Evolutionary conservation across 2,797 vertebrate genomes (phyloP).

Genomic region (Carcharodon carcharias): DNA sequence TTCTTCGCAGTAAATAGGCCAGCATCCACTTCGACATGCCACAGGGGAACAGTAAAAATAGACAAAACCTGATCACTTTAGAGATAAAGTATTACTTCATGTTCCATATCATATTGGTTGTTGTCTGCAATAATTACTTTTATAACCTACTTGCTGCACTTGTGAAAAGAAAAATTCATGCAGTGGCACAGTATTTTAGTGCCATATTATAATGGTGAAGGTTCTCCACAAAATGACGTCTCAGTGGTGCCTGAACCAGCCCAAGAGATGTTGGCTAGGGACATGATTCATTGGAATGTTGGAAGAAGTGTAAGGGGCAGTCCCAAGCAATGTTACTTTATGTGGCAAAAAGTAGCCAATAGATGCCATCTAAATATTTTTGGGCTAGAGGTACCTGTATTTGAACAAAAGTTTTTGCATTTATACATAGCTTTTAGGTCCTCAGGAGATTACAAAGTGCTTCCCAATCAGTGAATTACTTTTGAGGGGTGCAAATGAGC

Average conservation of each 20-base stretch:
- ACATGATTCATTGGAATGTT: neutral
- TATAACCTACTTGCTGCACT: neutral
- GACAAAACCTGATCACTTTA: neutral
- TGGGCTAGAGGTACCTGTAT: neutral
- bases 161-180: neutral
- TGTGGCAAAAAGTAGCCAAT: neutral
- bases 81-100: neutral
- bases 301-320: neutral
- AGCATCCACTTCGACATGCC: neutral
- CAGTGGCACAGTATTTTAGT: neutral
- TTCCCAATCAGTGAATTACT: no score
- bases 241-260: neutral
- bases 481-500: neutral
- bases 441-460: neutral
- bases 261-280: neutral
- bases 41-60: neutral
- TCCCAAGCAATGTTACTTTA: neutral
- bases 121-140: neutral
- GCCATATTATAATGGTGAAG: neutral
- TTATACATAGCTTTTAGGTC: neutral
- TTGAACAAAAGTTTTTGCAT: neutral
- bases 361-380: neutral
- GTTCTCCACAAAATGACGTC: neutral
- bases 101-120: neutral
- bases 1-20: neutral